Conservation (phyloP, 2,888 invertebrate species). For the Mimumesa dahlbomi region DNA sequence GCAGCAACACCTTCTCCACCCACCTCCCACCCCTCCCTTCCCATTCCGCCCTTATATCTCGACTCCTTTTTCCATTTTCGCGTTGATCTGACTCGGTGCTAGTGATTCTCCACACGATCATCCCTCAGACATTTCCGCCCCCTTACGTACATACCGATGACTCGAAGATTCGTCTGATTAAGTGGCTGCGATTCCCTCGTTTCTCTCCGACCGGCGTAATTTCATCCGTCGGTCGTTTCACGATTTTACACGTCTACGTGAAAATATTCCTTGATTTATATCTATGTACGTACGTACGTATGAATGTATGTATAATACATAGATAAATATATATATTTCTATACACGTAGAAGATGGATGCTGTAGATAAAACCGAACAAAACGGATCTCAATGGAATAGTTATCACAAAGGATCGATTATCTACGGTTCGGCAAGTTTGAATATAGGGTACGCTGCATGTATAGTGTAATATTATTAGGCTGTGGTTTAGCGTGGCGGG, state of each 20-base stretch:
- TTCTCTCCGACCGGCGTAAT: constrained; percentile 35
- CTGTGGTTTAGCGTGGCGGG: too few species aligned
- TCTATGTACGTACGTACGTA: too few species aligned
- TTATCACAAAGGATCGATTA: constrained; percentile 44
- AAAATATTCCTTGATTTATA: too few species aligned
- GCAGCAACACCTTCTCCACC: constrained; percentile 34
- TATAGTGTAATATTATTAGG: constrained; percentile 27
- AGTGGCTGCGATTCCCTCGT: constrained; percentile 29
- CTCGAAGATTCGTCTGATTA: constrained; percentile 52
- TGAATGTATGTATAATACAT: too few species aligned
- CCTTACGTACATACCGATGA: too few species aligned
- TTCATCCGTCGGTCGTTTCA: constrained; percentile 38
- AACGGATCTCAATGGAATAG: too few species aligned
- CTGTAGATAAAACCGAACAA: too few species aligned
- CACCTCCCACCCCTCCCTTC: constrained; percentile 1
- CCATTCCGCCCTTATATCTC: background rate
- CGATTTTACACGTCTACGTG: background rate
- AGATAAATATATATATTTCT: too few species aligned
- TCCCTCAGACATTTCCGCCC: constrained; percentile 8
- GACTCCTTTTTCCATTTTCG: background rate
- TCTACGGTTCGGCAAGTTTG: constrained; percentile 30
- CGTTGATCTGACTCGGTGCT: constrained; percentile 30
- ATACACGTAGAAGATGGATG: too few species aligned
- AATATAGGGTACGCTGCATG: constrained; percentile 24
- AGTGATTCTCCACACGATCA: background rate